A percentile compares a stretch with the other conserved stretches of the same genome.
Evolutionary conservation across 2,888 invertebrate genomes (phyloP).

Genomic region (Catonia carolina): DNA sequence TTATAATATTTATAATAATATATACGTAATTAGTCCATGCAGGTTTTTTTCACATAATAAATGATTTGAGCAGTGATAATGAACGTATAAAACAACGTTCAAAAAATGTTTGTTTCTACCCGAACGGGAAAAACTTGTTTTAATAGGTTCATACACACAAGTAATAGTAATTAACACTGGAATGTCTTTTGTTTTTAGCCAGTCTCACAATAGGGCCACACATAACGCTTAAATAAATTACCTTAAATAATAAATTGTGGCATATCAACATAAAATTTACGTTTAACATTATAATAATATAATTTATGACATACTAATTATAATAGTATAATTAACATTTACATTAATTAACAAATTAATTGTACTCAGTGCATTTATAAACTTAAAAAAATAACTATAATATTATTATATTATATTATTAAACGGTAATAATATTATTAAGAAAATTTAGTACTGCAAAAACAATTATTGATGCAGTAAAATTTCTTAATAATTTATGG

Average conservation of each 20-base stretch:
- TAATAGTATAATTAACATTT: neutral
- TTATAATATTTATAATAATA: too few species aligned
- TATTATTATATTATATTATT: neutral
- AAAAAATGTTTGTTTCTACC: neutral
- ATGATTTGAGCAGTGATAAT: slow-evolving; percentile 25
- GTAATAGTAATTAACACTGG: neutral
- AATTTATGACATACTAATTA: neutral
- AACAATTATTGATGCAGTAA: neutral
- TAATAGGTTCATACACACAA: neutral
- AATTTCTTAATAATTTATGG: slow-evolving; percentile 1
- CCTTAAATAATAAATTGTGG: too few species aligned
- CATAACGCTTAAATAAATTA: neutral
- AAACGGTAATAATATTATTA: neutral
- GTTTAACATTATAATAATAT: neutral
- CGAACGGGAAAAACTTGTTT: neutral
- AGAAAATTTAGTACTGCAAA: neutral
- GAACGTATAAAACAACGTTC: neutral
- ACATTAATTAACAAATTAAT: slow-evolving; percentile 10
- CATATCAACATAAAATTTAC: too few species aligned
- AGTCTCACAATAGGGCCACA: slow-evolving; percentile 10
- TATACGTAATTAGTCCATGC: slow-evolving; percentile 16
- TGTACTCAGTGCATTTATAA: slow-evolving; percentile 28
- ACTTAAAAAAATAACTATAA: slow-evolving; percentile 20
- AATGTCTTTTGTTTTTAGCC: neutral
- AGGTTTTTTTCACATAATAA: slow-evolving; percentile 6